Conservation (phyloP, 2,113 vertebrate genomes). For the Rhadina sibilatrix region DNA sequence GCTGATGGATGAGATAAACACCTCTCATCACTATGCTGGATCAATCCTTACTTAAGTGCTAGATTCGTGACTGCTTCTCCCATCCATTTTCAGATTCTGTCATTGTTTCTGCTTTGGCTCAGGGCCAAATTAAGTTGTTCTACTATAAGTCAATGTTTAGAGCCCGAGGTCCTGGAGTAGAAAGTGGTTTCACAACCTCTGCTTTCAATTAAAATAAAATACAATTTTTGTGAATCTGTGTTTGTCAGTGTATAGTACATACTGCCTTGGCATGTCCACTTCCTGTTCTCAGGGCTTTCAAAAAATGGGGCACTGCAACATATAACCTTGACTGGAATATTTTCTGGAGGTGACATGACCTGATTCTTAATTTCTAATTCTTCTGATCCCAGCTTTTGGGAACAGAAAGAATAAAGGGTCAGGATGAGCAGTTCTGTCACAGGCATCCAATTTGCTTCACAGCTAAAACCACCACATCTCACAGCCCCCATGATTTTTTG, state of each 20-base stretch:
- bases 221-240: background rate
- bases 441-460: background rate
- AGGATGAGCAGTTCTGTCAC: background rate
- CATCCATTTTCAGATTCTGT: background rate
- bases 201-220: conserved; percentile 22
- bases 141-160: conserved; percentile 22
- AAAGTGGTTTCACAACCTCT: background rate
- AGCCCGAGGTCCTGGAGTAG: background rate
- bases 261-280: background rate
- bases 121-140: conserved; percentile 1
- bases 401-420: background rate
- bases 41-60: conserved; percentile 21
- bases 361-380: background rate
- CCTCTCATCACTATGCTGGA: conserved; percentile 2
- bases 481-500: background rate
- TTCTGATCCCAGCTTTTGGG: background rate
- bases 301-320: background rate
- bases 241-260: background rate
- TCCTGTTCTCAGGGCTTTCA: background rate
- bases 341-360: background rate
- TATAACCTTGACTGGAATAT: background rate
- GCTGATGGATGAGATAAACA: conserved; percentile 17
- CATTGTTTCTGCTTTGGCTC: background rate
- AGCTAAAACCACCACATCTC: background rate
- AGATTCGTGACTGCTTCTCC: conserved; percentile 29